phyloP scores from a whole-genome alignment of 1,140 invertebrate genomes.

The Temnothorax curvispinosus region DNA sequence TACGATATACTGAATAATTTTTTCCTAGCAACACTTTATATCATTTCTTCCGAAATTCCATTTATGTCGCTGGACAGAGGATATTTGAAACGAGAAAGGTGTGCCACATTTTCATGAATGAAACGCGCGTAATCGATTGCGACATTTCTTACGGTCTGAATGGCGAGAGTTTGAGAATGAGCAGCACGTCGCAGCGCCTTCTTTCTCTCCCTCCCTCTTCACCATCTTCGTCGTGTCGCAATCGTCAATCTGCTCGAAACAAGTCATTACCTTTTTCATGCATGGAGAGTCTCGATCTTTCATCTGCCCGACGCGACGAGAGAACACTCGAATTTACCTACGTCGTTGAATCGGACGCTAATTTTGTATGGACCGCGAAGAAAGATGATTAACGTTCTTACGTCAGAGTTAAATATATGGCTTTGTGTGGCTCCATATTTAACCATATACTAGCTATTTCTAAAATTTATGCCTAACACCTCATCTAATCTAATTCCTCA shows the following conservation, averaged over 20 bases:
- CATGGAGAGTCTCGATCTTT: slow-evolving; percentile 18
- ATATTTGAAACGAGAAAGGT: slow-evolving; percentile 23
- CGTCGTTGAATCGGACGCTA: slow-evolving; percentile 30
- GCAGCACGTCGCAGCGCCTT: slow-evolving; percentile 50
- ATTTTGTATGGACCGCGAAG: slow-evolving; percentile 44
- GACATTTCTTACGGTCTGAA: slow-evolving; percentile 65
- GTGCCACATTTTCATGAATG: slow-evolving; percentile 71
- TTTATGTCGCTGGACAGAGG: slow-evolving; percentile 13
- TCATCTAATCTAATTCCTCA: background rate
- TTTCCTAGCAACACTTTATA: background rate
- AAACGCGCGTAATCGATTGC: slow-evolving; percentile 60
- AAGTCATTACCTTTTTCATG: slow-evolving; percentile 53
- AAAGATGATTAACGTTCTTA: background rate
- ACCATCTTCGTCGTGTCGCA: slow-evolving; percentile 33
- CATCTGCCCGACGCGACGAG: slow-evolving; percentile 18
- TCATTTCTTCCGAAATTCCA: slow-evolving; percentile 3
- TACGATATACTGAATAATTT: background rate
- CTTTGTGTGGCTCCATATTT: background rate
- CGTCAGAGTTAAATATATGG: background rate
- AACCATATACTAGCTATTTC: slow-evolving; percentile 1
- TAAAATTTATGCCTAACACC: background rate
- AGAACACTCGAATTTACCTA: slow-evolving; percentile 36
- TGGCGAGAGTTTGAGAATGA: slow-evolving; percentile 68
- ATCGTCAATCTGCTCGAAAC: slow-evolving; percentile 39
- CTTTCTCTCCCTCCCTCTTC: slow-evolving; percentile 2